Base-by-base conservation (phyloP, 2,888 invertebrate species). In the Dermolepida albohirtum region DNA sequence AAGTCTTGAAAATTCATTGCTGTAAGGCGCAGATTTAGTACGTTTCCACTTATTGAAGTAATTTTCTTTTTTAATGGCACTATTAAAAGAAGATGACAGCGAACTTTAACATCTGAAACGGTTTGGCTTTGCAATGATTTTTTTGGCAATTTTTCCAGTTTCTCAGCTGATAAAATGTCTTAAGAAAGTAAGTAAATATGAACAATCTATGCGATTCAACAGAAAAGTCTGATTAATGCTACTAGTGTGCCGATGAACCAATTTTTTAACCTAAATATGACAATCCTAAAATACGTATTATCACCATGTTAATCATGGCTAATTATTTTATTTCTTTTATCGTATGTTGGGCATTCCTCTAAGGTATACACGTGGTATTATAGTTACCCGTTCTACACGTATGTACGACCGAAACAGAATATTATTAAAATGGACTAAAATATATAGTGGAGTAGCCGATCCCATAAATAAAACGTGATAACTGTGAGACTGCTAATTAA, bases 401-500 rank as follows among this genome's bases (percentile, higher is more conserved):
- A 34, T 14, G 34, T 47, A 47, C 47, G 39, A n/a, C 6, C 10
- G 47, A 39, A 29, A 47, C 59, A 62, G 47, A 22, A 34, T 47
- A 62, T 62, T 62, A 62, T 62, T 62, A 62, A 34, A 62, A 47
- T 62, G 47, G 59, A 62, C 44, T 59, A 27, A 62, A 62, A 67
- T 43, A 62, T 67, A 62, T 67, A 54, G 14, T 27, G 29, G 41
- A 54, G 59, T 41, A 34, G 66, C 65, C 68, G 40, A 68, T 50
- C 68, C 68, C 68, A 64, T 57, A 57, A 57, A 65, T 59, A 64
- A 68, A 65, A 65, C 59, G 65, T 65, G 68, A 68, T 68, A 68
- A 65, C 64, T 65, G 66, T 64, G 55, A 43, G 51, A 75, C 77
- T 72, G 73, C 76, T 81, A 82, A 81, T 81, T 81, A 82, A 81